Evolutionary conservation across 2,888 invertebrate species (phyloP).

Genomic region (Halocaridina rubra): DNA sequence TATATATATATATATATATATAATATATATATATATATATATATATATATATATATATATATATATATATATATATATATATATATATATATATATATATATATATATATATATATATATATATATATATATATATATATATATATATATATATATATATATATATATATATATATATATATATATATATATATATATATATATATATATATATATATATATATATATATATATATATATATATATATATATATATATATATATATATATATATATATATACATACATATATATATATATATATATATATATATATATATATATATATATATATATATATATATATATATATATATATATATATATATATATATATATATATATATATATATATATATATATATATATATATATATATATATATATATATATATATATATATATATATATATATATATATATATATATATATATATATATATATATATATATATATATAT

Average conservation of each 20-base stretch:
- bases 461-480: not conserved
- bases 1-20: conserved; percentile 7
- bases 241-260: not conserved
- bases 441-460: conserved; percentile 35
- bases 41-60: conserved; percentile 19
- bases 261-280: conserved; percentile 11
- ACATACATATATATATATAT: conserved; percentile 8
- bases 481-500: not conserved
- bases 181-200: conserved; percentile 35
- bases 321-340: conserved; percentile 30
- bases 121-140: conserved; percentile 19
- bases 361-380: conserved; percentile 30
- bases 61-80: conserved; percentile 28
- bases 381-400: conserved; percentile 22
- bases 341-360: conserved; percentile 35
- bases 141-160: conserved; percentile 26
- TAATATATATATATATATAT: conserved; percentile 14
- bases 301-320: conserved; percentile 19
- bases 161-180: conserved; percentile 30
- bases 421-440: conserved; percentile 34
- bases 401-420: conserved; percentile 24
- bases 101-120: conserved; percentile 33
- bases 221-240: not conserved
- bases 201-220: conserved; percentile 6
- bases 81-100: conserved; percentile 35